Conservation (phyloP, 2,888 invertebrate species). For the Andricus quercusramuli region DNA sequence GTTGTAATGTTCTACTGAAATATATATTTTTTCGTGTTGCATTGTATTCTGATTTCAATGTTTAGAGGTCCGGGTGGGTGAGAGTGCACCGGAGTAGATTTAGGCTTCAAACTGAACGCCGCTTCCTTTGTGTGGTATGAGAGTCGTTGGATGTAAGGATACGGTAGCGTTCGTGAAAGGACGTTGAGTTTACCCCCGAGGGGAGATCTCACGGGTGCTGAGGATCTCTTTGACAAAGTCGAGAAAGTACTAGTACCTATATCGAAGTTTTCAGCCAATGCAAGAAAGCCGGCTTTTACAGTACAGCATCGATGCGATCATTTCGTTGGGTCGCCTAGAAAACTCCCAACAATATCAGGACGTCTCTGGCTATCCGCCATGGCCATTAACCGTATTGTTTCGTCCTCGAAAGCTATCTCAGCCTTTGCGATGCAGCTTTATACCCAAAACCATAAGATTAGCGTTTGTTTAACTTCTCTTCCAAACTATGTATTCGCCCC, state of each 20-base stretch:
- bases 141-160: constrained; percentile 46
- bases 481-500: background rate
- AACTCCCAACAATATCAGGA: background rate
- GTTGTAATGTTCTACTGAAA: background rate
- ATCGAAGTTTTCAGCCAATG: constrained; percentile 64
- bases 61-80: background rate
- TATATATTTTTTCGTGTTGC: background rate
- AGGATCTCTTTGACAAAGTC: constrained; percentile 52
- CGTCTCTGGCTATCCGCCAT: constrained; percentile 36
- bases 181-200: constrained; percentile 58
- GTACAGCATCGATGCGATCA: constrained; percentile 49
- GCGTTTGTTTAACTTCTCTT: constrained; percentile 53
- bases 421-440: constrained; percentile 59
- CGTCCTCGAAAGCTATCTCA: constrained; percentile 55
- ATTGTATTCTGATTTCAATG: background rate
- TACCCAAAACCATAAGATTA: constrained; percentile 61
- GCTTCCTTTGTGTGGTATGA: constrained; percentile 49
- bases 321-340: background rate
- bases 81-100: background rate
- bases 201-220: constrained; percentile 52
- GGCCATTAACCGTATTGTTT: constrained; percentile 67
- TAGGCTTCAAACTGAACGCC: background rate
- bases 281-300: constrained; percentile 47
- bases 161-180: constrained; percentile 50
- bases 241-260: constrained; percentile 54